Evolutionary conservation across 1,140 invertebrate genomes (phyloP), one percentile per base, ranked within the genome.

Genomic region (Cephus cinctus): DNA sequence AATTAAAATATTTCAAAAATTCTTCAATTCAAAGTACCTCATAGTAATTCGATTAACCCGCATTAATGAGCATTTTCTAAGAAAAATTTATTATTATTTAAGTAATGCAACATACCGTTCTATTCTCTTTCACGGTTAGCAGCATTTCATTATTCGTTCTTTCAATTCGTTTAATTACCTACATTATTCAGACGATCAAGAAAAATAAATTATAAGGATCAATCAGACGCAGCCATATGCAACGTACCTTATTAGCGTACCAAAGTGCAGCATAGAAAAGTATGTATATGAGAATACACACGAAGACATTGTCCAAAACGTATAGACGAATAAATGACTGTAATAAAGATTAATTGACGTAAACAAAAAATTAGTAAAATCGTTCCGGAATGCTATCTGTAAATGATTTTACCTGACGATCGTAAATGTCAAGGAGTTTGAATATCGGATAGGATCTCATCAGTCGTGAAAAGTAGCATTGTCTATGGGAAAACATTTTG

Each of bases 281-380:
- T 22, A 64, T 39, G 44, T 72, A 71, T 50, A 66, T 62, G 23
- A 71, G 53, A 30, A 72, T 58, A 43, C 64, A 71, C 11, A 73
- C 39, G 30, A 53, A 64, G 11, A 63, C 43, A 36, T 74, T 71
- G 46, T 73, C 71, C 58, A 65, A 57, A 50, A 76, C 19, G 30
- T 73, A 67, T 39, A 56, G 53, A 9, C 64, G 61, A 52, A 76
- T 56, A 36, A 73, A 69, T 1, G 65, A 67, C 74, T 76, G 44
- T 0, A 40, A 53, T 49, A 16, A 36, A 9, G n/a, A n/a, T n/a
- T n/a, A n/a, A n/a, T n/a, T n/a, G n/a, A n/a, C n/a, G n/a, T n/a
- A n/a, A 30, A 30, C 22, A 18, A 47, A 40, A 2, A 21, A 32
- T 19, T n/a, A 16, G 25, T 43, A 14, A 35, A 21, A 22, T 4